These are phyloP conservation scores for Drosophila cardini DNA, from an alignment of 1,140 invertebrate genomes.

Conservation along the genomic window DNA sequence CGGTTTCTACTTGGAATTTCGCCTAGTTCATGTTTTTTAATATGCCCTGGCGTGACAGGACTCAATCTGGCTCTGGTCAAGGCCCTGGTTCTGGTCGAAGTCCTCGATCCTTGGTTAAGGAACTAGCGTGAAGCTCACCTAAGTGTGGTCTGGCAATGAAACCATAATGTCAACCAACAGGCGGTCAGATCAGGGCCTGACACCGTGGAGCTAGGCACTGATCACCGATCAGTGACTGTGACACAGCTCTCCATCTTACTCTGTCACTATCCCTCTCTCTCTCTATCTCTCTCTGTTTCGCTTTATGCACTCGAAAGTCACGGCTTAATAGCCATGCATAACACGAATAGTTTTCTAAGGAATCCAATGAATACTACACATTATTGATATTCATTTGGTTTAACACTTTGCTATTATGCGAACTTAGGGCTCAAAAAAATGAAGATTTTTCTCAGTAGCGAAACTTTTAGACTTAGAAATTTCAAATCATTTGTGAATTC, in stretches of 20 bases:
- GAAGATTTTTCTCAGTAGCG: no score
- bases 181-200: constrained; percentile 42
- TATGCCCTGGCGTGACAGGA: constrained; percentile 46
- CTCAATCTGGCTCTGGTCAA: not conserved
- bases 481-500: no score
- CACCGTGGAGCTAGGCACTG: constrained; percentile 38
- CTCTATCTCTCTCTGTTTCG: not conserved
- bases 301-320: constrained; percentile 14
- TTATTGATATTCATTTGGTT: constrained; percentile 18
- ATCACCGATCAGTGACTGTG: constrained; percentile 50
- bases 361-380: not conserved
- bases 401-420: constrained; percentile 4
- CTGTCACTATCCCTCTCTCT: not conserved
- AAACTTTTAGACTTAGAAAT: no score
- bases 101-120: not conserved
- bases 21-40: constrained; percentile 28
- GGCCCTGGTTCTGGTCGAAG: not conserved
- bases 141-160: constrained; percentile 81
- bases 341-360: constrained; percentile 2
- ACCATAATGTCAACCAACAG: constrained; percentile 78
- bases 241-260: constrained; percentile 9
- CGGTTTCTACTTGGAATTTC: constrained; percentile 68
- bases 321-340: constrained; percentile 30
- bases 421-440: not conserved
- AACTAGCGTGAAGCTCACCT: constrained; percentile 70